Evolutionary conservation across 2,113 vertebrate genomes (phyloP).

Genomic region (Recurvirostra avosetta): DNA sequence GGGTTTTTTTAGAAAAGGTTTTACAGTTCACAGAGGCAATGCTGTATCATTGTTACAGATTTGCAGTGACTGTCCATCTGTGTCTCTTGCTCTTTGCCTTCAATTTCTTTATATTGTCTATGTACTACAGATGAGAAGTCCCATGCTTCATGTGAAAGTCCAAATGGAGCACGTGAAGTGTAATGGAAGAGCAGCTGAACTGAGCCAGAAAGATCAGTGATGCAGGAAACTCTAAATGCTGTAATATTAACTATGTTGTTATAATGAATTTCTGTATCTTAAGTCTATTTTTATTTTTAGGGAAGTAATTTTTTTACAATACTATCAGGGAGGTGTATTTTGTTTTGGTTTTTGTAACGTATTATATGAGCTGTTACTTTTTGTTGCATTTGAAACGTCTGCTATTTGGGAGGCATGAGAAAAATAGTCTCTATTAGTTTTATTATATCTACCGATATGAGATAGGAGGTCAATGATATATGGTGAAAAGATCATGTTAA

Average conservation of each 20-base stretch:
- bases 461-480: not conserved
- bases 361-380: not conserved
- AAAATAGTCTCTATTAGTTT: not conserved
- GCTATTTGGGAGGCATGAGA: not conserved
- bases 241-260: not conserved
- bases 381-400: not conserved
- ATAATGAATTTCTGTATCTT: not conserved
- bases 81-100: not conserved
- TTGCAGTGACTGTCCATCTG: not conserved
- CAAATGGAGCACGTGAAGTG: not conserved
- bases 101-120: not conserved
- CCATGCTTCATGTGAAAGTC: not conserved
- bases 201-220: not conserved
- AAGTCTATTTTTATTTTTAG: not conserved
- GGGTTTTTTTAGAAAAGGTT: not conserved
- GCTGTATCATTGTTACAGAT: not conserved
- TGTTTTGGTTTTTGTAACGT: accelerated
- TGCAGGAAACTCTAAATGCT: not conserved
- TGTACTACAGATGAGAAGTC: not conserved
- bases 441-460: not conserved
- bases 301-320: not conserved
- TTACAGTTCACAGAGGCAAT: not conserved
- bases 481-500: not conserved
- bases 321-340: not conserved
- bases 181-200: not conserved